Percentiles rank a stretch among this genome's conserved stretches.
Evolutionary conservation across 2,113 vertebrate genomes (phyloP).

Genomic region (Tachycineta bicolor): DNA sequence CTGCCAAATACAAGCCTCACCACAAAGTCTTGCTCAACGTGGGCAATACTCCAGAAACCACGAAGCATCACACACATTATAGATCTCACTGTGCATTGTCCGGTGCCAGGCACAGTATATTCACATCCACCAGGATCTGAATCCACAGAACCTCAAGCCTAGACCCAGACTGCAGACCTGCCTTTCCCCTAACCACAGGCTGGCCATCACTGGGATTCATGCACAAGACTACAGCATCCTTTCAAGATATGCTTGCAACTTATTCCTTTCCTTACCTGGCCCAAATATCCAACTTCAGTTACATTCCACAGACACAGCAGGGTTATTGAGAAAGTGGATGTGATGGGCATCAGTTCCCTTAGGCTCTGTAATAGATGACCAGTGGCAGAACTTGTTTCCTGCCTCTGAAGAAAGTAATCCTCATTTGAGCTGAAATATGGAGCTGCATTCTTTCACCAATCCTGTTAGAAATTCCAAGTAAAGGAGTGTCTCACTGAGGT

Average conservation of each 20-base stretch:
- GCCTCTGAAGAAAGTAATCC: background rate
- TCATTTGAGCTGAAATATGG: background rate
- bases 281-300: background rate
- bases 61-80: background rate
- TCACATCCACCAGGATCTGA: background rate
- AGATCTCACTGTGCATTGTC: background rate
- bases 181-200: background rate
- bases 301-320: background rate
- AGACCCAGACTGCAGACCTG: background rate
- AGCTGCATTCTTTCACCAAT: background rate
- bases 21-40: background rate
- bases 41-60: background rate
- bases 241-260: background rate
- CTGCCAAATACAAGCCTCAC: background rate
- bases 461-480: background rate
- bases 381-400: background rate
- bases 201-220: background rate
- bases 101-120: background rate
- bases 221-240: background rate
- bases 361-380: background rate
- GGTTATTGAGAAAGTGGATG: background rate
- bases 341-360: background rate
- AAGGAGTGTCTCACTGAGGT: background rate
- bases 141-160: background rate
- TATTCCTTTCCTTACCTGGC: background rate